These are phyloP conservation scores for Drosophila peninsularis DNA, from an alignment of 2,888 invertebrate species.

Conservation along the genomic window DNA sequence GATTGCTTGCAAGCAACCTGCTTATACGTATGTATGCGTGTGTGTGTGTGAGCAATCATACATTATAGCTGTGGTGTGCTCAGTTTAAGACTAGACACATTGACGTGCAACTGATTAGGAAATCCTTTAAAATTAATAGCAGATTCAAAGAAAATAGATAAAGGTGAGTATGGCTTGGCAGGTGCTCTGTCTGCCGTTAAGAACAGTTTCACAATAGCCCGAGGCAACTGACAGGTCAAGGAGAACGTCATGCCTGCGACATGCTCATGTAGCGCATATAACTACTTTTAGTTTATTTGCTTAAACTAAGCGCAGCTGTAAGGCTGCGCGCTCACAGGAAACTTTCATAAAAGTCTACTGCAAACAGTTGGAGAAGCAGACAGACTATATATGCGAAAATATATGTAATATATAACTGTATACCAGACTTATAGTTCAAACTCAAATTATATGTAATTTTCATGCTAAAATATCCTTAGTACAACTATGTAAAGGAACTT, in stretches of 20 bases:
- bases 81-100: not conserved
- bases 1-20: not conserved
- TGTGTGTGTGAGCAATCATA: not conserved
- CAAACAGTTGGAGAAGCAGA: not conserved
- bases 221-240: conserved; percentile 21
- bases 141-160: conserved; percentile 3
- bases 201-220: conserved; percentile 34
- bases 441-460: not conserved
- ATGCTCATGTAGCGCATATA: not conserved
- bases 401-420: not conserved
- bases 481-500: no score
- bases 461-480: not conserved
- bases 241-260: not conserved
- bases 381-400: not conserved
- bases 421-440: not conserved
- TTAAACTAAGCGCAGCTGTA: not conserved
- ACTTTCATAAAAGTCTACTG: not conserved
- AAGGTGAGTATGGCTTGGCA: not conserved
- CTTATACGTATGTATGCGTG: not conserved
- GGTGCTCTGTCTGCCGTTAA: conserved; percentile 5
- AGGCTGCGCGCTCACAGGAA: not conserved
- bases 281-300: not conserved
- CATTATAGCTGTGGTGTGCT: not conserved
- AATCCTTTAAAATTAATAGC: conserved; percentile 16
- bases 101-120: not conserved